Conservation (phyloP, 2,797 vertebrate species). For the Bryconaethiops microstoma region DNA sequence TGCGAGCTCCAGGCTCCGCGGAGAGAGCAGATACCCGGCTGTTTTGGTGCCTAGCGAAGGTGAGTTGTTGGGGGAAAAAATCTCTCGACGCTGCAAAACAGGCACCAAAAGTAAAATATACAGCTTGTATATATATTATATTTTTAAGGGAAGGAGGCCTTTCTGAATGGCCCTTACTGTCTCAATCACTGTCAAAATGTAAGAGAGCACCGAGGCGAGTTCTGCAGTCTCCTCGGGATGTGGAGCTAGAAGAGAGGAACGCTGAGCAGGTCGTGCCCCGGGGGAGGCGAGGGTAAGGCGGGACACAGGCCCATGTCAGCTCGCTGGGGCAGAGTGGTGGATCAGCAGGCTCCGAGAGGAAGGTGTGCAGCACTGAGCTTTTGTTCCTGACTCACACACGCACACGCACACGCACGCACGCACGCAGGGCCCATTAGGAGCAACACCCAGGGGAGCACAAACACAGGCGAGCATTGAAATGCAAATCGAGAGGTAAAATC, state of each 20-base stretch:
- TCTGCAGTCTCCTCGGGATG: no score
- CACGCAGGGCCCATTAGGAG: slow-evolving; percentile 11
- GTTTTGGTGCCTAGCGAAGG: no score
- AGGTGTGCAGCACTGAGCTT: slow-evolving; percentile 7
- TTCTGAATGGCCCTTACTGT: no score
- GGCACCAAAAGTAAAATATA: no score
- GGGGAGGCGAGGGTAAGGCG: slow-evolving; percentile 63
- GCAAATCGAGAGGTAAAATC: slow-evolving; percentile 9
- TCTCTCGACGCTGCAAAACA: no score
- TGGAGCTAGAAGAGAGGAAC: slow-evolving; percentile 61
- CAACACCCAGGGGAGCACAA: slow-evolving; percentile 13
- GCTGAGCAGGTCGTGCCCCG: slow-evolving; percentile 67
- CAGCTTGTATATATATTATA: no score
- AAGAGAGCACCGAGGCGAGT: no score
- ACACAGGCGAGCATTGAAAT: slow-evolving; percentile 11
- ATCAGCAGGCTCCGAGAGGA: background rate
- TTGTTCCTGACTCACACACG: slow-evolving; percentile 1
- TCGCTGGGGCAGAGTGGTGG: no score
- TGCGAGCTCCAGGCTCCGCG: background rate
- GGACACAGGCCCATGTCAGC: slow-evolving; percentile 48
- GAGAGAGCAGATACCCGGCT: background rate
- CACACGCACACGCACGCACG: background rate
- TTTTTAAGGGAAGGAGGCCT: no score
- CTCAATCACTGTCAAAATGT: no score
- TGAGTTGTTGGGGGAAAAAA: no score